These are phyloP conservation scores for Nyleta sp. DNA, from an alignment of 2,888 invertebrate species.

Conservation along the genomic window DNA sequence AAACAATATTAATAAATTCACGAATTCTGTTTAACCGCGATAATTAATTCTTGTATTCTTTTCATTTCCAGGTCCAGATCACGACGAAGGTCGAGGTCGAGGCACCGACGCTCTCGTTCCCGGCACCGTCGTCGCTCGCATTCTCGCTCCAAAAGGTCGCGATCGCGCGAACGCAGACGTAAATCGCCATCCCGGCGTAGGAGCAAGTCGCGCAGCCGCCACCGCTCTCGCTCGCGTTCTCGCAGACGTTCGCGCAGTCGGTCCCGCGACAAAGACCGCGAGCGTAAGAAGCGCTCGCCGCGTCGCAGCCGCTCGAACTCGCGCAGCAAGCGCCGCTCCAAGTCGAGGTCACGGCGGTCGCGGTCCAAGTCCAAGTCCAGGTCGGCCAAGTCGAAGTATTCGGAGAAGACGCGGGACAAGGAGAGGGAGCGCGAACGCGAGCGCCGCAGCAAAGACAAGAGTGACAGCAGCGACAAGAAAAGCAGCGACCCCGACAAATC, in stretches of 20 bases:
- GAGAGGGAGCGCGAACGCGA: constrained; percentile 70
- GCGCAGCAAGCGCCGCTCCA: constrained; percentile 85
- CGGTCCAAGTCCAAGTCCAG: constrained; percentile 83
- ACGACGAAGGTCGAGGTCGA: constrained; percentile 76
- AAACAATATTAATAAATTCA: too few species aligned
- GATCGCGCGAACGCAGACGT: constrained; percentile 78
- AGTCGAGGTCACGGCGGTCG: constrained; percentile 81
- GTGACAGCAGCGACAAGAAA: constrained; percentile 77
- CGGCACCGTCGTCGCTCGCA: constrained; percentile 85
- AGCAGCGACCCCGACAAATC: constrained; percentile 78
- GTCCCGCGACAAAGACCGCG: constrained; percentile 56
- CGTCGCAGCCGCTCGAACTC: constrained; percentile 81
- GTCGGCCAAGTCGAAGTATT: constrained; percentile 80
- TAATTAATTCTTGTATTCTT: not conserved
- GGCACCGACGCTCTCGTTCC: constrained; percentile 80
- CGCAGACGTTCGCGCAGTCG: constrained; percentile 76
- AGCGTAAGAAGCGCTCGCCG: constrained; percentile 74
- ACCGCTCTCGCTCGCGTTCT: constrained; percentile 83
- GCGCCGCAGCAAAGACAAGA: constrained; percentile 75
- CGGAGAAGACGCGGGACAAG: constrained; percentile 77
- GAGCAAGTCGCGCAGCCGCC: constrained; percentile 79
- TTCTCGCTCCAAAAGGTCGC: constrained; percentile 81
- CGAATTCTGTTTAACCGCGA: not conserved
- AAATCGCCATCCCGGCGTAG: constrained; percentile 79
- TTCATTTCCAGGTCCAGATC: constrained; percentile 82